These are phyloP conservation scores for Salvelinus fontinalis DNA, from an alignment of 2,113 vertebrate genomes.

Conservation along the genomic window DNA sequence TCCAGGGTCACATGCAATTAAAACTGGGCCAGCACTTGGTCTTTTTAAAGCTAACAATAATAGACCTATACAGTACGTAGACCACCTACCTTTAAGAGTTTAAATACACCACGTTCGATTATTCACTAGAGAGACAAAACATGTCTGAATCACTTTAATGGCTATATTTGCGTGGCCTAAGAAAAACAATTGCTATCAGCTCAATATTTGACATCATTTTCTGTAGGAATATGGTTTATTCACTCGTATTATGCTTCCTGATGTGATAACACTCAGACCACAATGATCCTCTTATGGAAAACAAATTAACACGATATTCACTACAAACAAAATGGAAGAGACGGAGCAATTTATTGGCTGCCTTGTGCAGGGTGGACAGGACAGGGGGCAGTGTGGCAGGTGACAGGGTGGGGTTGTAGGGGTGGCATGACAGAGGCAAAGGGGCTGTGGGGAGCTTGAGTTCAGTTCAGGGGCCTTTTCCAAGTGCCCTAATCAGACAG, in stretches of 20 bases:
- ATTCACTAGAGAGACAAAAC: neutral
- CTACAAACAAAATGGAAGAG: neutral
- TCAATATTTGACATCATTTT: neutral
- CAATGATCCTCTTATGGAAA: constrained; percentile 81
- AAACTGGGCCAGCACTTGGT: constrained; percentile 74
- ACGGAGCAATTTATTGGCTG: neutral
- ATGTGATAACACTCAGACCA: no score
- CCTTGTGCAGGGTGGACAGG: neutral
- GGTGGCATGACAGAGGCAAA: constrained; percentile 81
- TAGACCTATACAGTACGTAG: neutral
- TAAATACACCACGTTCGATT: neutral
- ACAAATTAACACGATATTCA: neutral
- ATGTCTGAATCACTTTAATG: neutral
- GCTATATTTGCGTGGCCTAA: neutral
- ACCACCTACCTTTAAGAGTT: no score
- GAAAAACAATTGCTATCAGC: neutral
- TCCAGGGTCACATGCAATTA: constrained; percentile 89
- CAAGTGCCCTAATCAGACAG: constrained; percentile 96
- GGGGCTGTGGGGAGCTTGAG: constrained; percentile 74
- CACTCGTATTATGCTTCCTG: no score
- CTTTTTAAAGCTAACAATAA: constrained; percentile 63
- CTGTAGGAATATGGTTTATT: no score
- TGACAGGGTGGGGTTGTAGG: constrained; percentile 39
- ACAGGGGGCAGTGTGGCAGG: neutral
- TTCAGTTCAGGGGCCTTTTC: constrained; percentile 89